Evolutionary conservation across 2,113 vertebrate genomes (phyloP).

Genomic region (Lophura nycthemera): DNA sequence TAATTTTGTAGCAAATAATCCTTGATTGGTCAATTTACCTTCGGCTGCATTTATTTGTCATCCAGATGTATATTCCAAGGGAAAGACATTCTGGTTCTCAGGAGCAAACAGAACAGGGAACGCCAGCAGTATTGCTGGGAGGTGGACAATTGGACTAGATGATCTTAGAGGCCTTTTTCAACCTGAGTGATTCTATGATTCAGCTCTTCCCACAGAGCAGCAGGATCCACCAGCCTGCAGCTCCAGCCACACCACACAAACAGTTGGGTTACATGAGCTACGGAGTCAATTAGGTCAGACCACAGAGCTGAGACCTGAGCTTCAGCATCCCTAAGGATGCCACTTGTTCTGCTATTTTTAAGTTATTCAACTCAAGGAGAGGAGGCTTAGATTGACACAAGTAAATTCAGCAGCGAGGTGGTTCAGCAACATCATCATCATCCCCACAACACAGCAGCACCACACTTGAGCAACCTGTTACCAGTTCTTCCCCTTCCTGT

Average conservation of each 20-base stretch:
- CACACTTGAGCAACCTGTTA: not conserved
- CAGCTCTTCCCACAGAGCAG: not conserved
- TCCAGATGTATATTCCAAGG: not conserved
- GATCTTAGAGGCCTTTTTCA: too few species aligned
- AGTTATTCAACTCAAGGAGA: not conserved
- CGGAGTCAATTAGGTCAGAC: not conserved
- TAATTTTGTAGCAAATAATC: not conserved
- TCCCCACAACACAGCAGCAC: fast-evolving
- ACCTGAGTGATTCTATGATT: too few species aligned
- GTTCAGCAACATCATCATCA: not conserved
- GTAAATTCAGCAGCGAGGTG: not conserved
- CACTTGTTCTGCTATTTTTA: not conserved
- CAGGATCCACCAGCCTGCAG: not conserved
- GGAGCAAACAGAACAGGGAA: not conserved
- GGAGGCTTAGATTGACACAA: not conserved
- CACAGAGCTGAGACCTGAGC: not conserved
- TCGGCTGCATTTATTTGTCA: not conserved
- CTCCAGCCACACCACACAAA: not conserved
- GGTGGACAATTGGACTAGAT: too few species aligned
- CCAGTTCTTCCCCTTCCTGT: not conserved
- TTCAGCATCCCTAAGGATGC: not conserved
- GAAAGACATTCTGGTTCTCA: not conserved
- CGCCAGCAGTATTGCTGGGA: too few species aligned
- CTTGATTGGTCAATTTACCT: not conserved
- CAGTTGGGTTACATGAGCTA: fast-evolving